phyloP scores from a whole-genome alignment of 1,140 invertebrate genomes.

The Drosophila arawakana region DNA sequence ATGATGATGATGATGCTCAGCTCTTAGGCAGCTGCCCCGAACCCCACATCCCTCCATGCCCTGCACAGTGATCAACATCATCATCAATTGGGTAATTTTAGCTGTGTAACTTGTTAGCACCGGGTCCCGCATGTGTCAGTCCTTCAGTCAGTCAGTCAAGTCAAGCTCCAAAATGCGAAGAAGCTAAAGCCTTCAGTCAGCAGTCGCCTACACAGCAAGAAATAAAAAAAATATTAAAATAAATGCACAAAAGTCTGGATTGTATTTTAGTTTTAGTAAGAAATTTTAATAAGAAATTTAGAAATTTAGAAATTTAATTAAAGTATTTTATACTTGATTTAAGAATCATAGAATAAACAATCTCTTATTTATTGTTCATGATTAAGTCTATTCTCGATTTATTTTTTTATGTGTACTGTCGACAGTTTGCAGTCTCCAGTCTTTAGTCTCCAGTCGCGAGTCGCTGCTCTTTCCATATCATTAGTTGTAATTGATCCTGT shows the following conservation, averaged over 20 bases:
- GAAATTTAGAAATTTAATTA: too few species aligned
- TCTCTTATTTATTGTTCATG: too few species aligned
- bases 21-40: slow-evolving; percentile 28
- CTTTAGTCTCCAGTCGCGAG: slow-evolving; percentile 16
- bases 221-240: too few species aligned
- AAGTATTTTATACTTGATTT: too few species aligned
- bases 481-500: slow-evolving; percentile 83
- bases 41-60: not conserved
- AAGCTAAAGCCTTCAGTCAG: slow-evolving; percentile 9
- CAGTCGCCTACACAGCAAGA: slow-evolving; percentile 1
- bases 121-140: slow-evolving; percentile 67
- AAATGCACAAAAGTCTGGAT: too few species aligned
- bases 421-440: not conserved
- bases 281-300: too few species aligned
- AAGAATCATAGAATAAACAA: too few species aligned
- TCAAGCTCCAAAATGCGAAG: slow-evolving; percentile 36
- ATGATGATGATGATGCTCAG: slow-evolving; percentile 53
- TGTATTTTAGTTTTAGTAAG: too few species aligned
- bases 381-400: too few species aligned
- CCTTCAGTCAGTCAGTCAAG: slow-evolving; percentile 47
- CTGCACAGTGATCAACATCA: slow-evolving; percentile 18
- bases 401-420: slow-evolving; percentile 2
- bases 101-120: slow-evolving; percentile 75
- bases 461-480: slow-evolving; percentile 65
- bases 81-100: slow-evolving; percentile 77